Evolutionary conservation across 2,113 vertebrate genomes (phyloP).

Genomic region (Mastomys natalensis): DNA sequence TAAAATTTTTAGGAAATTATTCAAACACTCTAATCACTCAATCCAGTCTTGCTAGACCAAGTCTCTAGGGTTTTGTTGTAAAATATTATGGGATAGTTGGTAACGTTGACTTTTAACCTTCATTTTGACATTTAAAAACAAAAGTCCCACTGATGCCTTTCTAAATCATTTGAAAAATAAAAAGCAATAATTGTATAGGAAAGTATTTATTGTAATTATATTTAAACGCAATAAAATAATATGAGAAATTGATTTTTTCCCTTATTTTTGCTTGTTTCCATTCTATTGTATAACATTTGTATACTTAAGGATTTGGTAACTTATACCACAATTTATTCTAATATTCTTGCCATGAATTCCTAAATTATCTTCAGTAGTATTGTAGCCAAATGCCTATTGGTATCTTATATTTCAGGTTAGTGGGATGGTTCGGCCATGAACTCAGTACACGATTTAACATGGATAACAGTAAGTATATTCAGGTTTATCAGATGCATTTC

Average conservation of each 20-base stretch:
- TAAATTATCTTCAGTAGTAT: constrained; percentile 27
- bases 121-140: background rate
- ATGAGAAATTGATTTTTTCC: background rate
- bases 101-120: background rate
- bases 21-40: background rate
- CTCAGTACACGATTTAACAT: constrained; percentile 94
- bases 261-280: background rate
- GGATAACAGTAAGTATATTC: constrained; percentile 92
- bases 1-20: background rate
- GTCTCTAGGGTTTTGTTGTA: background rate
- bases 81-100: background rate
- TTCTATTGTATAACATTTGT: background rate
- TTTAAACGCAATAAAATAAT: background rate
- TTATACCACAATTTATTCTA: background rate
- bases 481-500: constrained; percentile 55
- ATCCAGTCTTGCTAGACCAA: background rate
- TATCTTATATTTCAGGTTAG: constrained; percentile 86
- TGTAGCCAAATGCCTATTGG: constrained; percentile 4
- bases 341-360: background rate
- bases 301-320: background rate
- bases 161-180: background rate
- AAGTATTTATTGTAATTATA: background rate
- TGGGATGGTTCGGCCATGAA: constrained; percentile 96
- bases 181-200: background rate
- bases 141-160: background rate